These are phyloP conservation scores for Drosophila quasianomalipes DNA, from an alignment of 2,888 invertebrate species.

Conservation along the genomic window DNA sequence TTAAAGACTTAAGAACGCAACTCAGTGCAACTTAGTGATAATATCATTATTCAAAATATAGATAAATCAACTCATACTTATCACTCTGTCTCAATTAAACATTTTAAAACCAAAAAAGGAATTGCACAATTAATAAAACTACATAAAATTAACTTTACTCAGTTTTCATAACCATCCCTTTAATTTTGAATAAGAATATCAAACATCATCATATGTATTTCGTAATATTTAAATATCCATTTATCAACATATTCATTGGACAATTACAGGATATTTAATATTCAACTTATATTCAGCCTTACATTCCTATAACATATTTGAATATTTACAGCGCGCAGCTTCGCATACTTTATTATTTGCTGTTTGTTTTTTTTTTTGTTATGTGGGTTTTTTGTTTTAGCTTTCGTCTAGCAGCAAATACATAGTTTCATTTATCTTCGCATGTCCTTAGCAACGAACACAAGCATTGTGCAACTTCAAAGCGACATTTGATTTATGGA, in stretches of 20 bases:
- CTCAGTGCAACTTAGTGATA: neutral
- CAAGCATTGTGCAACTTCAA: slow-evolving; percentile 66
- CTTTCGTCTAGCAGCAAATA: slow-evolving; percentile 29
- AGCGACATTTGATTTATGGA: slow-evolving; percentile 77
- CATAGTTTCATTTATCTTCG: slow-evolving; percentile 76
- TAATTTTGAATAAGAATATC: neutral
- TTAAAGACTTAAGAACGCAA: neutral
- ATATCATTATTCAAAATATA: no score
- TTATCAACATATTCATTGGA: neutral
- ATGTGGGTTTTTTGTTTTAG: slow-evolving; percentile 13
- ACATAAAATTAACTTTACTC: neutral
- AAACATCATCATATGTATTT: neutral
- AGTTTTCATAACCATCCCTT: neutral
- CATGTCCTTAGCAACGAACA: slow-evolving; percentile 38
- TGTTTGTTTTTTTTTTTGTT: slow-evolving; percentile 5
- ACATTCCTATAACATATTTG: slow-evolving; percentile 2
- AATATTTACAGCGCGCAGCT: slow-evolving; percentile 30
- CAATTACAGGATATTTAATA: slow-evolving; percentile 5
- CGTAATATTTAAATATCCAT: neutral
- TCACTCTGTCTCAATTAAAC: neutral
- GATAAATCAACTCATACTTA: no score
- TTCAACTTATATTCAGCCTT: neutral
- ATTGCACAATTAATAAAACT: neutral
- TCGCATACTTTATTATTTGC: slow-evolving; percentile 2
- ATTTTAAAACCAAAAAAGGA: no score